These are phyloP conservation scores for Centropus unirufus DNA, from an alignment of 2,113 vertebrate genomes.

Conservation along the genomic window DNA sequence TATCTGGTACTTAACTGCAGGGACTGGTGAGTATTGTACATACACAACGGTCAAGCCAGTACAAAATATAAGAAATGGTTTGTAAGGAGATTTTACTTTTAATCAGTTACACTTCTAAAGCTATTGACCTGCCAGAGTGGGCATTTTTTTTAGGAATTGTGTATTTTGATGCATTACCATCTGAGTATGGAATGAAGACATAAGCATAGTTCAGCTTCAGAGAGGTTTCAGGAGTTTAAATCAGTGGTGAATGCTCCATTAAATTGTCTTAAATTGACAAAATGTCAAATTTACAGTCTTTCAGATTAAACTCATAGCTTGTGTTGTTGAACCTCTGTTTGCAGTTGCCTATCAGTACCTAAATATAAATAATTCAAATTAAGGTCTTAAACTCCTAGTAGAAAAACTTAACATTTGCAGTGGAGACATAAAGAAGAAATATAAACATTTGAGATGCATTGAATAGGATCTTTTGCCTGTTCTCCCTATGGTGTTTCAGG, in stretches of 20 bases:
- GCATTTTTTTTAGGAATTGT: not conserved
- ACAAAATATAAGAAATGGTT: not conserved
- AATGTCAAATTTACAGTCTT: not conserved
- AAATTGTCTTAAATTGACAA: not conserved
- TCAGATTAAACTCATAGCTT: not conserved
- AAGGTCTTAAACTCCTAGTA: not conserved
- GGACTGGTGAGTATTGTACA: fast-evolving
- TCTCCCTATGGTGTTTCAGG: not conserved
- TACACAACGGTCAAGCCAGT: not conserved
- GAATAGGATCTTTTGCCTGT: not conserved
- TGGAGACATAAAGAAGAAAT: not conserved
- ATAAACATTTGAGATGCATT: not conserved
- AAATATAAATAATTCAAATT: not conserved
- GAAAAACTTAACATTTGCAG: not conserved
- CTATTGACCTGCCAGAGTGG: not conserved
- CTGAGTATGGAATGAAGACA: not conserved
- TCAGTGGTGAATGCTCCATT: conserved; percentile 13
- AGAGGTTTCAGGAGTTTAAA: not conserved
- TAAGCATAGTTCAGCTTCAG: not conserved
- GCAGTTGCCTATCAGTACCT: not conserved
- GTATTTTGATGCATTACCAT: not conserved
- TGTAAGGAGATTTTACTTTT: not conserved
- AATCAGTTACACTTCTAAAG: not conserved
- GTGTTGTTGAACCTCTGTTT: not conserved
- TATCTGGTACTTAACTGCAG: not conserved